Conservation (phyloP, 2,797 vertebrate genomes). For the Epinephelus awoara region DNA sequence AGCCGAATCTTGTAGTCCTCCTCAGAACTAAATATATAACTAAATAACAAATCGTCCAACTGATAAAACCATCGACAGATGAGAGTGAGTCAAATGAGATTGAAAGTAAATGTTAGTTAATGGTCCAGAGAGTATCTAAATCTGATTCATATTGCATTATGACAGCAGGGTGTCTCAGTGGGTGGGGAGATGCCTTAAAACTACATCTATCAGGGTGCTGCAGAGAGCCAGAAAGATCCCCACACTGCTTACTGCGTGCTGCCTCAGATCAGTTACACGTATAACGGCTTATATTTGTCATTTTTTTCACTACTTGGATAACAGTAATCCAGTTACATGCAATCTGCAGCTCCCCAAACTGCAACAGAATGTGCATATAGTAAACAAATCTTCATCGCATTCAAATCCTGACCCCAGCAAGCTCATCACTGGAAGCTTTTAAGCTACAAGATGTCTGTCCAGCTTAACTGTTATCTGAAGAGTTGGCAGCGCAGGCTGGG, state of each 20-base stretch:
- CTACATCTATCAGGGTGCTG: not conserved
- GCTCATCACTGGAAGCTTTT: conserved; percentile 59
- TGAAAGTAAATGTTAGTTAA: not conserved
- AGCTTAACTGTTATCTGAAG: conserved; percentile 50
- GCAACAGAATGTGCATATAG: conserved; percentile 30
- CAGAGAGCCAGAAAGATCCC: not conserved
- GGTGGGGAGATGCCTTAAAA: not conserved
- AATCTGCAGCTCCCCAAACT: conserved; percentile 47
- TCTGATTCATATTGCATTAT: not conserved
- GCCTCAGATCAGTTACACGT: conserved; percentile 21
- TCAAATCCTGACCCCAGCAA: conserved; percentile 40
- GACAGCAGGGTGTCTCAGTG: not conserved
- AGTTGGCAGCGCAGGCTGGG: conserved; percentile 28
- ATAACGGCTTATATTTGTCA: conserved; percentile 1
- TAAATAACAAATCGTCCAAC: not conserved
- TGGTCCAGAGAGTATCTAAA: not conserved
- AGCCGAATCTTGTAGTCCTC: not conserved
- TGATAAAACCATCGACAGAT: not conserved
- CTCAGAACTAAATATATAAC: not conserved
- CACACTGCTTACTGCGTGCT: not conserved
- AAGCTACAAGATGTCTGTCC: conserved; percentile 63
- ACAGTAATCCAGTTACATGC: conserved; percentile 55
- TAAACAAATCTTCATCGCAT: conserved; percentile 49
- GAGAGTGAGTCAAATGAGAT: not conserved
- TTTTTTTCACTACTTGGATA: conserved; percentile 23